Evolutionary conservation across 2,113 vertebrate species (phyloP).

Genomic region (Gallinago jamesoni): DNA sequence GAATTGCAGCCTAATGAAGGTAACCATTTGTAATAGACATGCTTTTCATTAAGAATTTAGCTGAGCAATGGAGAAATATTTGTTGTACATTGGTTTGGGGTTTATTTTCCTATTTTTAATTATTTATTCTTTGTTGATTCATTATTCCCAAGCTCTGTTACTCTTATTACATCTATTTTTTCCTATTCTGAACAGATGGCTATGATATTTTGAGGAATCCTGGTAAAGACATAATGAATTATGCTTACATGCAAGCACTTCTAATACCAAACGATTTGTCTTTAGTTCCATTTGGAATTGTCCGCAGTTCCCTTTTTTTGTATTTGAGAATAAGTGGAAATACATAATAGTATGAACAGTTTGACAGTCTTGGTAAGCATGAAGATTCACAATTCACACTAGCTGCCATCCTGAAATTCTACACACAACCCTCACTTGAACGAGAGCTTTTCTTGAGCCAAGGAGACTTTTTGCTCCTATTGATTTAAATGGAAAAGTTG

Average conservation of each 20-base stretch:
- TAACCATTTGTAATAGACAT: background rate
- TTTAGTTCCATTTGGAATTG: background rate
- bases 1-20: background rate
- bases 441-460: background rate
- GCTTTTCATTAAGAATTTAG: background rate
- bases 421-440: background rate
- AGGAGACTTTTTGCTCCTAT: background rate
- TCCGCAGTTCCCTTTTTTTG: background rate
- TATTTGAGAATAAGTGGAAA: background rate
- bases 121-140: background rate
- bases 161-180: background rate
- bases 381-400: background rate
- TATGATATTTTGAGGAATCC: background rate
- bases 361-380: background rate
- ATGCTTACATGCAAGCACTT: background rate
- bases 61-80: background rate
- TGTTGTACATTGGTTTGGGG: background rate
- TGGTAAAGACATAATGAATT: background rate
- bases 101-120: background rate
- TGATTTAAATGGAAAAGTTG: background rate
- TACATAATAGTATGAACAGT: background rate
- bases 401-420: background rate
- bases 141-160: background rate
- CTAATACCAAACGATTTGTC: background rate
- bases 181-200: background rate